These are phyloP conservation scores for Takifugu bimaculatus DNA, from an alignment of 2,113 vertebrate genomes.

Conservation along the genomic window DNA sequence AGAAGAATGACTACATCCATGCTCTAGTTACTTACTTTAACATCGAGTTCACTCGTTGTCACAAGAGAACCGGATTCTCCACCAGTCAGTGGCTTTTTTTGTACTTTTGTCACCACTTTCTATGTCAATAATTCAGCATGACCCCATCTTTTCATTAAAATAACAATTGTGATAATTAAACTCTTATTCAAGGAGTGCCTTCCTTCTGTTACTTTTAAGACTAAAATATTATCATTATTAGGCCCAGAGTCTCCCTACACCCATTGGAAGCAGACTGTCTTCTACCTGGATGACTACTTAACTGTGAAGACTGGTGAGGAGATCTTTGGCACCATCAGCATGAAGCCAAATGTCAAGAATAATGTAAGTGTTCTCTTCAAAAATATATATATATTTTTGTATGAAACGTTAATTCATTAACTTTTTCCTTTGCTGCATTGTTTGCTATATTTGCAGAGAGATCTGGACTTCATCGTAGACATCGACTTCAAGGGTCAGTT, in stretches of 20 bases:
- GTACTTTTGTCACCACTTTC: too few species aligned
- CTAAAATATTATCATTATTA: slow-evolving; percentile 30
- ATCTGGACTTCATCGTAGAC: slow-evolving; percentile 90
- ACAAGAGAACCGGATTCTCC: slow-evolving; percentile 92
- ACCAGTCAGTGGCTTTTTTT: slow-evolving; percentile 76
- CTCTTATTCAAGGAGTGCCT: too few species aligned
- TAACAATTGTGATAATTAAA: too few species aligned
- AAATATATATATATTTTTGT: background rate
- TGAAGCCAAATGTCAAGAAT: slow-evolving; percentile 93
- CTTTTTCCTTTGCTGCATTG: background rate
- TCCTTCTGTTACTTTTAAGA: too few species aligned
- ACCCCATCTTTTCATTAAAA: too few species aligned
- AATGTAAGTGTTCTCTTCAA: slow-evolving; percentile 73
- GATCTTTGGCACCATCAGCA: slow-evolving; percentile 89
- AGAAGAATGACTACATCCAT: slow-evolving; percentile 89
- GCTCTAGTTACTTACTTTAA: slow-evolving; percentile 93
- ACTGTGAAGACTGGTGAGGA: slow-evolving; percentile 93
- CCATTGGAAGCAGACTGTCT: slow-evolving; percentile 95
- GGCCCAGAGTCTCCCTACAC: slow-evolving; percentile 92
- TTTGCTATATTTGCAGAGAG: slow-evolving; percentile 72
- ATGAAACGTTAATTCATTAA: background rate
- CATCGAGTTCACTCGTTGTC: slow-evolving; percentile 92
- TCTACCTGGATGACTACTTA: slow-evolving; percentile 92
- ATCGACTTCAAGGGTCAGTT: slow-evolving; percentile 93
- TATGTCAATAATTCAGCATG: too few species aligned